Evolutionary conservation across 2,888 invertebrate genomes (phyloP).

Genomic region (Thymelicus acteon): DNA sequence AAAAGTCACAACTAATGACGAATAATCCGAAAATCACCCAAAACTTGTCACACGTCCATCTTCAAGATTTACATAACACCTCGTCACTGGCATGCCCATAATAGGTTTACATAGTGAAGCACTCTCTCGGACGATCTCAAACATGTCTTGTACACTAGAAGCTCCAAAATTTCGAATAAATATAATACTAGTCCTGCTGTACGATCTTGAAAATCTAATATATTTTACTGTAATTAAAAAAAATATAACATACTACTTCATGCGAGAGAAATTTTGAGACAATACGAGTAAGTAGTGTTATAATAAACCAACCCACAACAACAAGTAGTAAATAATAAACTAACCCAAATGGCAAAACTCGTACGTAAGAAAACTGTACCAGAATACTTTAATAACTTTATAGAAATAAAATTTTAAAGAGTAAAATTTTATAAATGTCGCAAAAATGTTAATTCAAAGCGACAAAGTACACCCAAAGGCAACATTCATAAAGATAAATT

Average conservation of each 20-base stretch:
- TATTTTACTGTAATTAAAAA: too few relatives aligned
- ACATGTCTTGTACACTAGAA: conserved; percentile 62
- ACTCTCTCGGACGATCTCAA: conserved; percentile 73
- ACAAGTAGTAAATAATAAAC: too few relatives aligned
- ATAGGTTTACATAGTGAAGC: conserved; percentile 78
- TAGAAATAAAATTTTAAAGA: conserved; percentile 5
- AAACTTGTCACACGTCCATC: conserved; percentile 51
- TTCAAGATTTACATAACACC: conserved; percentile 65
- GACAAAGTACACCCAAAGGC: conserved; percentile 30
- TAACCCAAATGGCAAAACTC: too few relatives aligned
- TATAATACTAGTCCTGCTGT: conserved; percentile 7
- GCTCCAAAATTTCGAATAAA: conserved; percentile 3
- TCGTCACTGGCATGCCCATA: conserved; percentile 54
- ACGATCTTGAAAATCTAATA: too few relatives aligned
- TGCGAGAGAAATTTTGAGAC: too few relatives aligned
- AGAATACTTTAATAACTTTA: neutral
- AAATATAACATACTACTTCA: too few relatives aligned
- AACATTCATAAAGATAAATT: conserved; percentile 32
- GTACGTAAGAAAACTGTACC: too few relatives aligned
- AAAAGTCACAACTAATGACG: conserved; percentile 24
- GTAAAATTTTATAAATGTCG: conserved; percentile 7
- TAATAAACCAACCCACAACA: too few relatives aligned
- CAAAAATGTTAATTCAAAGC: conserved; percentile 25
- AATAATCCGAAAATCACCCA: conserved; percentile 32
- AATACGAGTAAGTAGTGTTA: too few relatives aligned